Evolutionary conservation across 2,797 vertebrate species (phyloP), one percentile per base, ranked within the genome.

Genomic region (Alauda arvensis): DNA sequence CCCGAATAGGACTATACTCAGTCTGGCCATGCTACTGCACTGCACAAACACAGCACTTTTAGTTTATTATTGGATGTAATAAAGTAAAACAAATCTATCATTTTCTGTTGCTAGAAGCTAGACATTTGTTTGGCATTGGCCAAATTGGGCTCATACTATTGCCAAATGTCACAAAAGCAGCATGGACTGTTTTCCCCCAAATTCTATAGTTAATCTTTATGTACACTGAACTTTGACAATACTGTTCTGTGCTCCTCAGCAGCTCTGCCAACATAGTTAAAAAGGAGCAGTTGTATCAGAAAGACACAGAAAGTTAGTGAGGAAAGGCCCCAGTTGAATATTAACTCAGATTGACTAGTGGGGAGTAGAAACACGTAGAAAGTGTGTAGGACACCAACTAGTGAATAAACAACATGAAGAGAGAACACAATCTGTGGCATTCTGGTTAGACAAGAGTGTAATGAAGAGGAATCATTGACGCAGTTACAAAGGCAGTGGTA

Each of bases 141-240:
- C 79, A 77, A 85, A 83, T 62, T 77, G 9, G 66, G 61, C 74
- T 91, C 39, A 8, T 49, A 21, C 37, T 61, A 25, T 63, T 94
- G 94, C 82, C 86, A 94, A 91, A 94, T 91, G 88, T 90, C 91
- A 71, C 40, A 86, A 85, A 94, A 94, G 90, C 84, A 84, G 76
- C 57, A 49, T 13, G 0, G 7, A 74, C 70, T 88, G 74, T 94
- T 91, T 92, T 88, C 48, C 74, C 53, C 84, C 16, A 85, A 81
- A 88, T 91, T 81, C 91, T 94, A 83, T 92, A 91, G 91, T 94
- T 94, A 94, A 72, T 85, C 45, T 77, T 86, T 67, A 89, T 87
- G 84, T 93, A 93, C 92, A 92, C 40, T 87, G 87, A 93, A 90
- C 83, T 78, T 87, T 80, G 71, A 91, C 72, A 67, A 62, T 68